Base-by-base conservation (phyloP, 2,888 invertebrate species). In the Psococerastis gibbosa region DNA sequence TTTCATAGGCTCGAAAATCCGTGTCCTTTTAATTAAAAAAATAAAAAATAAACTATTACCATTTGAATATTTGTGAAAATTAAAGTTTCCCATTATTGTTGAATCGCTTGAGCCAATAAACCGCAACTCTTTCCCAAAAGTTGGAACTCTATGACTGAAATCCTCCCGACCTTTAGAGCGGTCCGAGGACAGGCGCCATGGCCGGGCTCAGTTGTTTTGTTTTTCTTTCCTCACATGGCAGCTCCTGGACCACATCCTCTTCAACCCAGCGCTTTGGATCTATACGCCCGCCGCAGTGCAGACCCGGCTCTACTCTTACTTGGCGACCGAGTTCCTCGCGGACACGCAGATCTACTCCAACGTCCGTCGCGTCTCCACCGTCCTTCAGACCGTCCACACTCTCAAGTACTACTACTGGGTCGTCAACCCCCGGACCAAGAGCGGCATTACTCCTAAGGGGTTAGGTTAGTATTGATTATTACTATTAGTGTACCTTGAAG, bases 361-460 rank as follows among this genome's bases (percentile, higher is more conserved):
- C 62, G 94, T 95, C 43, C 69, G 97, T 44, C 72, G 98, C 43
- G 94, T 98, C 48, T 92, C 92, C 55, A 97, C 97, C 1, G 94
- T 95, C 0, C 69, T 98, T 41, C 97, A 98, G 66, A 94, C 95
- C 20, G 89, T 98, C 52, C 97, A 99, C 62, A 94, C 98, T 2
- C 71, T 99, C 49, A 98, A 98, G 67, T 95, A 91, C 63, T 98
- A 97, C 66, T 98, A 98, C 62, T 99, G 97, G 97, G 88, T 98
- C 35, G 82, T 85, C 47, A 92, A 92, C 69, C 97, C 98, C 1
- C 71, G 85, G 51, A 75, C 85, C 50, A 89, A 92, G 64, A 94
- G 92, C 63, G 92, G 92, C 43, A 91, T 94, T 56, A 78, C 79
- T 46, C 92, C 95, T 17, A 95, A 94, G 65, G 94, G 92, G 55